Evolutionary conservation across 1,140 invertebrate species (phyloP).

Genomic region (Atta cephalotes): DNA sequence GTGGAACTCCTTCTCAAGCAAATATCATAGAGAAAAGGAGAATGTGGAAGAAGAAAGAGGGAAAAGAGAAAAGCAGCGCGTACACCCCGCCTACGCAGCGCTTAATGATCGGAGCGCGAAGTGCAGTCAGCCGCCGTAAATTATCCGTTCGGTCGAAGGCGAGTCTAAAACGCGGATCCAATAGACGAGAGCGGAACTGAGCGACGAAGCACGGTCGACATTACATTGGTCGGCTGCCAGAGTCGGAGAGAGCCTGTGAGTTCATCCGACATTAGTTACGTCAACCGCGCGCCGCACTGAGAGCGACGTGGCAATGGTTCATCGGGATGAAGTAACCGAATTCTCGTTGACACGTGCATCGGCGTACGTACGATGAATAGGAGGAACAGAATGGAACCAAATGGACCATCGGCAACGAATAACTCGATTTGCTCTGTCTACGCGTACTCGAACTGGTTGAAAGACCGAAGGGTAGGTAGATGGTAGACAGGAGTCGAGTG

Average conservation of each 20-base stretch:
- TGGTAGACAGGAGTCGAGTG: conserved; percentile 33
- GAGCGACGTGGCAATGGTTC: conserved; percentile 61
- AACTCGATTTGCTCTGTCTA: conserved; percentile 75
- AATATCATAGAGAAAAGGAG: background rate
- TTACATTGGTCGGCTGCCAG: conserved; percentile 72
- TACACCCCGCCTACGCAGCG: conserved; percentile 27
- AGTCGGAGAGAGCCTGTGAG: conserved; percentile 49
- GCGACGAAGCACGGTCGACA: conserved; percentile 62
- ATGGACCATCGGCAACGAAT: conserved; percentile 75
- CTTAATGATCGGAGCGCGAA: conserved; percentile 56
- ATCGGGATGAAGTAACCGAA: conserved; percentile 71
- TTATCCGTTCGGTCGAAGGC: conserved; percentile 60
- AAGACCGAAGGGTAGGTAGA: conserved; percentile 31
- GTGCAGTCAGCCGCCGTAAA: conserved; percentile 60
- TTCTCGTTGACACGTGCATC: conserved; percentile 76
- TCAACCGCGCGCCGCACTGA: conserved; percentile 40
- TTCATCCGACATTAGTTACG: conserved; percentile 72
- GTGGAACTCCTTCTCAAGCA: conserved; percentile 4
- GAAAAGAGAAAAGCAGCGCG: background rate
- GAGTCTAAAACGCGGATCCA: conserved; percentile 62
- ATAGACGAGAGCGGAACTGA: conserved; percentile 47
- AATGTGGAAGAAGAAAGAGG: background rate
- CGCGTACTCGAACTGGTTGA: conserved; percentile 68
- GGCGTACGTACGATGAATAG: conserved; percentile 51
- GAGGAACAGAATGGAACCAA: conserved; percentile 58